Evolutionary conservation across 2,113 vertebrate species (phyloP), one percentile per base, ranked within the genome.

Genomic region (Xiphorhynchus elegans): DNA sequence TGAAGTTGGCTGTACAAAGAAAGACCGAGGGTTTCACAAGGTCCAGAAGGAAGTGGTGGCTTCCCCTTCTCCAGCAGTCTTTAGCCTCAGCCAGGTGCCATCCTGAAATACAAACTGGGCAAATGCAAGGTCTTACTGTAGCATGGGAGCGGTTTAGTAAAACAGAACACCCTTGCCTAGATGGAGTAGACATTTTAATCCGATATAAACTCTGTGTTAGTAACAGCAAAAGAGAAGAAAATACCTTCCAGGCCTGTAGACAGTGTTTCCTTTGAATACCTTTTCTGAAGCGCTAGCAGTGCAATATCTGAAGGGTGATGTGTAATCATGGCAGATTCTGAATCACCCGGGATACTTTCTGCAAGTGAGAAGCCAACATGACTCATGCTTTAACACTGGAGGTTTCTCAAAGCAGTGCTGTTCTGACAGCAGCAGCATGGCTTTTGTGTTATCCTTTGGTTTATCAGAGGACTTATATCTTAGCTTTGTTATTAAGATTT

Each of bases 381-480:
- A 73, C 75, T 89, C 84, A 5, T 40, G 42, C 23, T 68, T 74
- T 16, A 39, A 13, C 20, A 20, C 55, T 70, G 55, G 53, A 49
- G 46, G 29, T 90, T 92, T 86, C 88, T 85, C 50, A 58, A n/a
- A 85, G 82, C 74, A 56, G 17, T 49, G 67, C 58, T 87, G 31
- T 47, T 90, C 40, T 80, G 77, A 90, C 79, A 90, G 72, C 67
- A 84, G 44, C 59, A 77, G 58, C 20, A 46, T 58, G 78, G 49
- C 44, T 85, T 85, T 72, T 80, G 53, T 58, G 58, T 28, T 94
- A 72, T 55, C 66, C 26, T 89, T 83, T 4, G 10, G 58, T 56
- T 94, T 93, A 66, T 96, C 92, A 33, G 58, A 64, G 50, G 58
- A 76, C 44, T 94, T 80, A 18, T 13, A 69, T 79, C 90, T 91